phyloP scores from a whole-genome alignment of 2,113 vertebrate species.

The Cariama cristata region DNA sequence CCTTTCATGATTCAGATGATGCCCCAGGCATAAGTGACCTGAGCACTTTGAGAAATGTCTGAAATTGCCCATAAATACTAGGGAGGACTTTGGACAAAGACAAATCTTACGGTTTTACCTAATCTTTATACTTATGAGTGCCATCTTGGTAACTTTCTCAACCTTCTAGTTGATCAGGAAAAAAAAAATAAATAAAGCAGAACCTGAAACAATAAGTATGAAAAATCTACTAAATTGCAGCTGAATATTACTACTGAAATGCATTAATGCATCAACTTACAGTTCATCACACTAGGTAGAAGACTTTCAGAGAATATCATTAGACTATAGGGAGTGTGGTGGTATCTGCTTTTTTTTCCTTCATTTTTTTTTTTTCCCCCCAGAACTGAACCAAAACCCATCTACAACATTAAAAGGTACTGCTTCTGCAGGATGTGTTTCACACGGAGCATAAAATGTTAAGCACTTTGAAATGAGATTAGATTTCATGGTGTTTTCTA shows the following conservation, averaged over 20 bases:
- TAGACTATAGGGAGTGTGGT: not conserved
- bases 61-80: conserved; percentile 15
- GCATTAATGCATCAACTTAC: not conserved
- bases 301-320: not conserved
- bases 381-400: not conserved
- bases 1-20: conserved; percentile 30
- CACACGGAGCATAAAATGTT: not conserved
- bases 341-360: not conserved
- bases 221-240: not conserved
- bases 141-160: not conserved
- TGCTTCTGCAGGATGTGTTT: not conserved
- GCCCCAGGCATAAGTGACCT: conserved; percentile 38
- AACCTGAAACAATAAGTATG: not conserved
- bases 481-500: not conserved
- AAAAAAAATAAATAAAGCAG: not conserved
- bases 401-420: not conserved
- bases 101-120: not conserved
- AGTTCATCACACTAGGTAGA: not conserved
- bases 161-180: not conserved
- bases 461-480: not conserved
- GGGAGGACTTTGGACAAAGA: conserved; percentile 47
- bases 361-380: no score
- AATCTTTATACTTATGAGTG: not conserved
- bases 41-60: not conserved
- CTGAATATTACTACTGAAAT: not conserved